These are phyloP conservation scores for Mamestra configurata DNA, from an alignment of 1,140 invertebrate genomes.

Conservation along the genomic window DNA sequence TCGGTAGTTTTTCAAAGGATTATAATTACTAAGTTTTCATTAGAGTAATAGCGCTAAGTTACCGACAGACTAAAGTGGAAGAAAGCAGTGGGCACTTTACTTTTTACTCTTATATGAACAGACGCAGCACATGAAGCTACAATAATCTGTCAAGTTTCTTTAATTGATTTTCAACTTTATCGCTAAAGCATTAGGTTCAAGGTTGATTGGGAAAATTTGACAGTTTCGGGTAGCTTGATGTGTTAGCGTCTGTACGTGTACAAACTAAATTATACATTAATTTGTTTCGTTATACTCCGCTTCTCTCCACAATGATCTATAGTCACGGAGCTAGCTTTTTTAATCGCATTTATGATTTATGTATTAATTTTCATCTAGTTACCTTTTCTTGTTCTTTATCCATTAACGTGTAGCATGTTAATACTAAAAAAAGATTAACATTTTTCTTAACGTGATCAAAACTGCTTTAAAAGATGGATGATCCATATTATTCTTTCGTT, in stretches of 20 bases:
- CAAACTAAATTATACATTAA: slow-evolving; percentile 1
- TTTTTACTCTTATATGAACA: neutral
- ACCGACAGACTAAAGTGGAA: slow-evolving; percentile 5
- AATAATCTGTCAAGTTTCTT: too few species aligned
- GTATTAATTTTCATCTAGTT: slow-evolving; percentile 32
- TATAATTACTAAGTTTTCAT: neutral
- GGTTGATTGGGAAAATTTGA: too few species aligned
- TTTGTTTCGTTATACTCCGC: slow-evolving; percentile 27
- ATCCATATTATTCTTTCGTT: neutral
- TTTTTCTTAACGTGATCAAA: neutral
- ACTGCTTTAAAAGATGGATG: neutral
- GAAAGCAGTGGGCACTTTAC: neutral
- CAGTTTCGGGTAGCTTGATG: too few species aligned
- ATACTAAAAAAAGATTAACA: neutral
- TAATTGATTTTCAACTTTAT: too few species aligned
- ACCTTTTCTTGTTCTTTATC: slow-evolving; percentile 5
- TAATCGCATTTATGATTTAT: slow-evolving; percentile 34
- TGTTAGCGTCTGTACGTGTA: too few species aligned
- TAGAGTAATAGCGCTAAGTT: neutral
- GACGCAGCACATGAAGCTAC: too few species aligned
- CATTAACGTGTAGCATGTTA: neutral
- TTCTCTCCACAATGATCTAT: neutral
- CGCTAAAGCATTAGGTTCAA: too few species aligned
- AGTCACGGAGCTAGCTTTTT: slow-evolving; percentile 17
- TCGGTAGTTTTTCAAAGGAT: neutral